These are phyloP conservation scores for Palythoa grandiflora DNA, from an alignment of 92 coral and sea anemone species.

Conservation along the genomic window DNA sequence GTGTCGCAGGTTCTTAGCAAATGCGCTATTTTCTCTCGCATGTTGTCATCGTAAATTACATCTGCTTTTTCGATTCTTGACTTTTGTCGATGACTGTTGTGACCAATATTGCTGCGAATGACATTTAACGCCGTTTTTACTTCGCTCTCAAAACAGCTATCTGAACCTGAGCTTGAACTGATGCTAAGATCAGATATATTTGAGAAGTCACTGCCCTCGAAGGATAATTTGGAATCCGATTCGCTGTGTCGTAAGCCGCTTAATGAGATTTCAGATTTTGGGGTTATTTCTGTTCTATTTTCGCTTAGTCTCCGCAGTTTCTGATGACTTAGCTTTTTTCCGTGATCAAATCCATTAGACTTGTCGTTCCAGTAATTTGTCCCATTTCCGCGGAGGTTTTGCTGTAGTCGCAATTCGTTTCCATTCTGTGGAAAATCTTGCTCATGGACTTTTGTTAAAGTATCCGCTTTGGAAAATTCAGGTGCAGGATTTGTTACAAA, in stretches of 20 bases:
- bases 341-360: background rate
- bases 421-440: background rate
- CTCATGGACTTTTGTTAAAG: background rate
- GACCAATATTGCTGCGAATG: conserved; percentile 25
- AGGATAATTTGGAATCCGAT: conserved; percentile 9
- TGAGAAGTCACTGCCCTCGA: background rate
- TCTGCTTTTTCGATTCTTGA: background rate
- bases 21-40: conserved; percentile 26
- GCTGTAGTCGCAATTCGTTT: background rate
- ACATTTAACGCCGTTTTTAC: conserved; percentile 30
- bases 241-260: background rate
- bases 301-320: conserved; percentile 39
- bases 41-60: conserved; percentile 19
- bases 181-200: conserved; percentile 7
- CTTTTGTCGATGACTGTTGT: conserved; percentile 21
- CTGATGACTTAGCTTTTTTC: conserved; percentile 22
- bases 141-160: conserved; percentile 38
- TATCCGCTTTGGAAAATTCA: background rate
- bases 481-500: background rate
- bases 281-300: background rate
- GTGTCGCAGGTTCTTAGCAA: conserved; percentile 21
- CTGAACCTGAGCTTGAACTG: conserved; percentile 35
- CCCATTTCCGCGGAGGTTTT: background rate
- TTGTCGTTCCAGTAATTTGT: background rate
- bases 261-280: conserved; percentile 4